A percentile compares a stretch with the other conserved stretches of the same genome.
Conservation (phyloP, 2,888 invertebrate species). For the Nymphalis polychloros region DNA sequence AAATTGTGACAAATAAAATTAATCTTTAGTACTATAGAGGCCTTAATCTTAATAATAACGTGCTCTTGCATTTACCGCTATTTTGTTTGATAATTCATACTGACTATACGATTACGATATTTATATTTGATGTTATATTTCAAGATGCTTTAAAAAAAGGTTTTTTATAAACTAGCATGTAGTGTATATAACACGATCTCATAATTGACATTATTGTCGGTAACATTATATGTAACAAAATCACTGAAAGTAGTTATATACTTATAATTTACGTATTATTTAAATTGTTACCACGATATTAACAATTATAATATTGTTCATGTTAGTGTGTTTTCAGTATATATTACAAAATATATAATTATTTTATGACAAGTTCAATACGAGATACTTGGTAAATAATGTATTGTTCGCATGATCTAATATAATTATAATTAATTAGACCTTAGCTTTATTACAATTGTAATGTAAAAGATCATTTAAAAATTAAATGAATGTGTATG, state of each 20-base stretch:
- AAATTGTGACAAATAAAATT: neutral
- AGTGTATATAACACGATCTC: slow-evolving; percentile 30
- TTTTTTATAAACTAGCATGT: slow-evolving; percentile 16
- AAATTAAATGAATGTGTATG: slow-evolving; percentile 26
- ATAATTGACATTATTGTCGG: slow-evolving; percentile 25
- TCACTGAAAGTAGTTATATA: neutral
- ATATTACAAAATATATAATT: slow-evolving; percentile 12
- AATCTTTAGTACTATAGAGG: neutral
- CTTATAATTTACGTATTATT: slow-evolving; percentile 14
- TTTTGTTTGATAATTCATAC: neutral
- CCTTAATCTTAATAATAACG: neutral
- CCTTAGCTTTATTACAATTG: slow-evolving; percentile 8
- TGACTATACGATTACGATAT: neutral
- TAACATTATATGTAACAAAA: slow-evolving; percentile 8
- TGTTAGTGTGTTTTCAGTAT: neutral
- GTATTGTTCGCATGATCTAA: slow-evolving; percentile 12
- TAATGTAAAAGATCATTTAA: slow-evolving; percentile 15
- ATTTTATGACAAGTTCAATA: neutral
- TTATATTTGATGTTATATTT: neutral
- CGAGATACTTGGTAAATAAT: neutral
- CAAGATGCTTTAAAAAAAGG: neutral
- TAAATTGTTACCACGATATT: slow-evolving; percentile 25
- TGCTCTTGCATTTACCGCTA: slow-evolving; percentile 25
- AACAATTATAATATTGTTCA: slow-evolving; percentile 8
- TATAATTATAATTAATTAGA: slow-evolving; percentile 11